These are phyloP conservation scores for Indri indri DNA, from an alignment of 2,113 vertebrate species.

Conservation along the genomic window DNA sequence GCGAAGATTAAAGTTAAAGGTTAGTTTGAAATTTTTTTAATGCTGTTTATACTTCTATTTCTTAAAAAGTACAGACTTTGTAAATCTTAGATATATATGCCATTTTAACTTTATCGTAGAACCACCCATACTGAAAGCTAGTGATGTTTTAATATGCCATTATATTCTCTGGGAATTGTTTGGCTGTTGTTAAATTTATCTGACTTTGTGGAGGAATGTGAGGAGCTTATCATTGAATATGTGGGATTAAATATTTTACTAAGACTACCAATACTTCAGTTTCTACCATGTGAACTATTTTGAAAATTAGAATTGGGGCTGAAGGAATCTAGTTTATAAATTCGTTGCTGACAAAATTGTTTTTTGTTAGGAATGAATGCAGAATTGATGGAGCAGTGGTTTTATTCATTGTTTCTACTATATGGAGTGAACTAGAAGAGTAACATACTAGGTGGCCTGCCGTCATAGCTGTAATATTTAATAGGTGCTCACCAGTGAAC, in stretches of 20 bases:
- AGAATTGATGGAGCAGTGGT: not conserved
- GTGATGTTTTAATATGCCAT: not conserved
- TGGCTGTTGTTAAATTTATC: not conserved
- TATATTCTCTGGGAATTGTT: not conserved
- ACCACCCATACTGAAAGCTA: not conserved
- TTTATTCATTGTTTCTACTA: not conserved
- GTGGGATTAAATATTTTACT: not conserved
- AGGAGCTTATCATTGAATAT: not conserved
- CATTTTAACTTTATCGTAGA: not conserved
- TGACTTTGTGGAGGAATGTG: not conserved
- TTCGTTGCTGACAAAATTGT: not conserved
- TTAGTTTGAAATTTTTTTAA: slow-evolving; percentile 66
- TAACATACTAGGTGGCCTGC: not conserved
- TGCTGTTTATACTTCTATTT: not conserved
- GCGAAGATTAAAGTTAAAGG: slow-evolving; percentile 85
- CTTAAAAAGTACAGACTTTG: not conserved
- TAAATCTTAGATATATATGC: not conserved
- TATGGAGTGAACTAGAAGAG: not conserved
- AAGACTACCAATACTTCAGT: not conserved
- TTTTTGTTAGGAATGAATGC: not conserved
- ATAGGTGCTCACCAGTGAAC: not conserved
- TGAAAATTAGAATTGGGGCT: not conserved
- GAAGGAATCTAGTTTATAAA: not conserved
- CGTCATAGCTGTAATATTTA: not conserved
- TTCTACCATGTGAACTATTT: not conserved